These are phyloP conservation scores for Dicrostonyx torquatus DNA, from an alignment of 2,797 vertebrate genomes.

Conservation along the genomic window DNA sequence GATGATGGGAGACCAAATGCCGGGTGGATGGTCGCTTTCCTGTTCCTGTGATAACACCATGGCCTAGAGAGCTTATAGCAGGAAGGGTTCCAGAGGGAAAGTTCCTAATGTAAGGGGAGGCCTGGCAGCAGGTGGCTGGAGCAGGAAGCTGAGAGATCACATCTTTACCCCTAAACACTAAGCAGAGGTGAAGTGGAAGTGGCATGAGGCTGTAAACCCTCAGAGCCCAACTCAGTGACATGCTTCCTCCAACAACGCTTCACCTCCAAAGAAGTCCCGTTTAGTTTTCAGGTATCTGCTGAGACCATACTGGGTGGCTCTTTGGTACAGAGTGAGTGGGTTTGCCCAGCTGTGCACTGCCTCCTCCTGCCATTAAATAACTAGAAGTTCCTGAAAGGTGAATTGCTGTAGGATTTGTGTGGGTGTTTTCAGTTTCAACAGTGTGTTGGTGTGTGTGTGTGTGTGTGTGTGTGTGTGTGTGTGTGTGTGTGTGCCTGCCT, in stretches of 20 bases:
- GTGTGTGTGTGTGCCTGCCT: not conserved
- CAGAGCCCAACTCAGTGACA: not conserved
- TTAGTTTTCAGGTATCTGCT: not conserved
- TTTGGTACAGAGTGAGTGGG: not conserved
- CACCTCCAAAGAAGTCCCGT: not conserved
- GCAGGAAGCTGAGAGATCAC: not conserved
- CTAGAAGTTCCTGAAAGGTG: not conserved
- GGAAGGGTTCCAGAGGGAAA: not conserved
- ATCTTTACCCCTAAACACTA: too few species aligned
- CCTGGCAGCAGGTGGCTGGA: not conserved
- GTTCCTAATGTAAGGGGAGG: not conserved
- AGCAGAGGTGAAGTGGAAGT: not conserved
- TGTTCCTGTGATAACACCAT: not conserved
- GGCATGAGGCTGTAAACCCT: too few species aligned
- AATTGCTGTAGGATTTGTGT: not conserved
- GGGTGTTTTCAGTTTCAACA: not conserved
- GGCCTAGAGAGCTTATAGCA: not conserved
- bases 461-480: too few species aligned
- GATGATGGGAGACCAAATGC: not conserved
- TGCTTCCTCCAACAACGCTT: not conserved
- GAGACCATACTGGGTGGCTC: not conserved
- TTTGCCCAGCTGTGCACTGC: not conserved
- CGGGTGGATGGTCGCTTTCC: not conserved
- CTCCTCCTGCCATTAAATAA: not conserved
- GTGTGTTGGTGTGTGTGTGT: not conserved